phyloP scores from a whole-genome alignment of 2,113 vertebrate genomes.

The Ctenomys sociabilis region DNA sequence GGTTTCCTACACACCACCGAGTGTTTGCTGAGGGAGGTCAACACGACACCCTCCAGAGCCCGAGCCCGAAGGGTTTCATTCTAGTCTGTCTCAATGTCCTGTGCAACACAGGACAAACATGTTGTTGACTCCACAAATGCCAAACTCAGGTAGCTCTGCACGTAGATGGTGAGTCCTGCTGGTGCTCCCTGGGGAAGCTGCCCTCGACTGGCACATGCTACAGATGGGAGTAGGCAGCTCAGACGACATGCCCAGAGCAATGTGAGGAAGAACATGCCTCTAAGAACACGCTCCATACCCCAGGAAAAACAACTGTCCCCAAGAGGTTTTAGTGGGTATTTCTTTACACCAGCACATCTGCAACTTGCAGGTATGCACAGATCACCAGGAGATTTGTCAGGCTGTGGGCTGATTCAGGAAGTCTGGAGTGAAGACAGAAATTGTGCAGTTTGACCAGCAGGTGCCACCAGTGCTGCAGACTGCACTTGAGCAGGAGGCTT shows the following conservation, averaged over 20 bases:
- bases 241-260: background rate
- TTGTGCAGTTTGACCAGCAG: background rate
- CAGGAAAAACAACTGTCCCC: background rate
- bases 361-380: background rate
- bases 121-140: accelerated
- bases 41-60: background rate
- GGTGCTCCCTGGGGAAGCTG: accelerated
- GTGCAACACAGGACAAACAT: background rate
- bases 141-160: background rate
- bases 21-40: background rate
- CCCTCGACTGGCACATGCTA: background rate
- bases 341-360: background rate
- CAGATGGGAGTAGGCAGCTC: background rate
- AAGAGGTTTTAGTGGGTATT: background rate
- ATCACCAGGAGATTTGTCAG: background rate
- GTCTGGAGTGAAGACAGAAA: background rate
- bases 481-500: background rate
- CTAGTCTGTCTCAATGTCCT: background rate
- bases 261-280: background rate
- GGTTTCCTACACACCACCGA: accelerated
- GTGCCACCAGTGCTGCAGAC: background rate
- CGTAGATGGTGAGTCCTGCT: accelerated
- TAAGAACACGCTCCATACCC: background rate
- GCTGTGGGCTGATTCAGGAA: background rate
- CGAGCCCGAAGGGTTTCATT: background rate